Evolutionary conservation across 2,113 vertebrate genomes (phyloP), one percentile per base, ranked within the genome.

Genomic region (Protomyctophum bolini): DNA sequence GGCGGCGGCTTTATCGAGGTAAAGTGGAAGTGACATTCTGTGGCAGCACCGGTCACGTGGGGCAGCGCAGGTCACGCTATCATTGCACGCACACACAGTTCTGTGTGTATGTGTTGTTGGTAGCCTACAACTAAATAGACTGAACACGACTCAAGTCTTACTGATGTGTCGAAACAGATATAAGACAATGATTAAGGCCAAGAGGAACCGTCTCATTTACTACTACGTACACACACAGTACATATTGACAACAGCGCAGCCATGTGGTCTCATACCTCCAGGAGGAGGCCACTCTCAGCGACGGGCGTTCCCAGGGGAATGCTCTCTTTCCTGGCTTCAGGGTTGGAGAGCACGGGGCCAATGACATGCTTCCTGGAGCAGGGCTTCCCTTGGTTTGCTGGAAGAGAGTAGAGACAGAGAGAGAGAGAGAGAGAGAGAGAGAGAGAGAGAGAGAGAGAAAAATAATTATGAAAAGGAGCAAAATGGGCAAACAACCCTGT

Each of bases 261-360:
- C 45, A 33, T 3, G 10, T 9, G 50, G 33, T 68, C 66, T 69
- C 95, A 92, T 92, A 97, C 97, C 90, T 98, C 97, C 76, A 98
- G 92, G n/a, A 98, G 90, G 71, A 97, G 93, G 86, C 91, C 87
- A 81, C 95, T 97, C 88, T 98, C 97, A 76, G 92, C 93, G 75
- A 94, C 76, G 0, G 75, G 3, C 52, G 81, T 70, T 62, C 83
- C 83, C 62, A 69, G 33, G 0, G 83, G 63, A 14, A 68, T 49
- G 33, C 87, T 83, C 57, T 94, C 94, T 83, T 94, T 94, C 61
- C 92, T 88, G 1, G 63, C 79, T 72, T 95, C 92, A 61, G 88
- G 80, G 82, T 83, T 89, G 48, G 56, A 85, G 65, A 90, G 77
- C 59, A 87, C 15, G n/a, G 84, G 58, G 80, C 75, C 87, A 77